Percentiles rank a stretch among this genome's conserved stretches.
Conservation (phyloP, 1,140 invertebrate species). For the Nixonia krombeini region DNA sequence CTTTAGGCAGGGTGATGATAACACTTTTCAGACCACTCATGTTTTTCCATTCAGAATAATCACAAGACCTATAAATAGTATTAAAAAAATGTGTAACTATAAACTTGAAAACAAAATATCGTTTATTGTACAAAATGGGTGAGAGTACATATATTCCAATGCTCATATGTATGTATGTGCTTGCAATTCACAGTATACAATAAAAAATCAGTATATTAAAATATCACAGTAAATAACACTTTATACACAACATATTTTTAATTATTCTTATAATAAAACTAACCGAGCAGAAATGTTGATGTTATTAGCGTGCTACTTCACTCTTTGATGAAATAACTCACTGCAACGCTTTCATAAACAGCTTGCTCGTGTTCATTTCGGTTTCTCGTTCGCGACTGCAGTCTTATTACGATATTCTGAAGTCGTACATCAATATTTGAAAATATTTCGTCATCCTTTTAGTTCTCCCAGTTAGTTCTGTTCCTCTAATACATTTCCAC, state of each 20-base stretch:
- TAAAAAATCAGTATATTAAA: neutral
- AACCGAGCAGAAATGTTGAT: neutral
- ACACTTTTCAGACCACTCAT: constrained; percentile 65
- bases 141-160: too few species aligned
- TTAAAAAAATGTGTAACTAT: neutral
- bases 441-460: constrained; percentile 8
- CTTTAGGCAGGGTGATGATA: constrained; percentile 64
- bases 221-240: neutral
- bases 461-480: neutral
- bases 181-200: too few species aligned
- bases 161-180: too few species aligned
- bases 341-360: neutral
- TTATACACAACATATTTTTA: too few species aligned
- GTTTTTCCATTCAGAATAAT: constrained; percentile 51
- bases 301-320: neutral
- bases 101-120: neutral
- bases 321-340: neutral
- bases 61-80: constrained; percentile 1
- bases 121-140: too few species aligned
- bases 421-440: neutral
- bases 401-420: neutral
- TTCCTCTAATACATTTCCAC: neutral
- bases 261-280: too few species aligned
- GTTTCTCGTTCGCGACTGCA: neutral
- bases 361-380: neutral